phyloP scores from a whole-genome alignment of 2,797 vertebrate genomes.

The Hoplostethus mediterraneus region DNA sequence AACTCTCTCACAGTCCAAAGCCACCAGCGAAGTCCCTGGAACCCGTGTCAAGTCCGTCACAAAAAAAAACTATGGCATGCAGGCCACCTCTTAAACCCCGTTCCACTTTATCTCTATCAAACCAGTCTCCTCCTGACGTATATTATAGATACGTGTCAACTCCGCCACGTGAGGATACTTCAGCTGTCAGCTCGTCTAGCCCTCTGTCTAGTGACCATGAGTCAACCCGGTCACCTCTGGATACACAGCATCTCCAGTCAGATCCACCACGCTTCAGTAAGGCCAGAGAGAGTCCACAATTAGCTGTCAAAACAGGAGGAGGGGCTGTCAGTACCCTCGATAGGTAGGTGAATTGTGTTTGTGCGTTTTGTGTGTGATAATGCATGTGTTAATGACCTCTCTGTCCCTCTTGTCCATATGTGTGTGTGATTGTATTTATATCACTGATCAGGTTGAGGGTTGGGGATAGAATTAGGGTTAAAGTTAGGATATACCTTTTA shows the following conservation, averaged over 20 bases:
- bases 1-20: slow-evolving; percentile 4
- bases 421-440: background rate
- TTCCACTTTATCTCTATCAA: slow-evolving; percentile 12
- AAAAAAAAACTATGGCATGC: background rate
- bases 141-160: slow-evolving; percentile 10
- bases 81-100: background rate
- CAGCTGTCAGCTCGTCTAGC: slow-evolving; percentile 11
- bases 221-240: slow-evolving; percentile 27
- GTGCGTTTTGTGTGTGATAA: background rate
- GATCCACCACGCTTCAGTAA: slow-evolving; percentile 10
- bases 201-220: slow-evolving; percentile 6
- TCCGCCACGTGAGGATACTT: slow-evolving; percentile 13
- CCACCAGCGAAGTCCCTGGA: slow-evolving; percentile 2
- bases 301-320: slow-evolving; percentile 21
- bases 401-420: background rate
- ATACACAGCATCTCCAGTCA: slow-evolving; percentile 10
- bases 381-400: background rate
- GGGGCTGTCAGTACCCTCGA: slow-evolving; percentile 19
- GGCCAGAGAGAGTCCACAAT: slow-evolving; percentile 4
- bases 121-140: slow-evolving; percentile 3
- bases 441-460: too few species aligned
- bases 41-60: background rate
- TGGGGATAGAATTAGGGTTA: too few species aligned
- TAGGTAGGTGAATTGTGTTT: slow-evolving; percentile 47
- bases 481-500: background rate